Percentiles rank a stretch among this genome's conserved stretches.
phyloP scores from a whole-genome alignment of 2,888 invertebrate genomes.

The Zygothrica quintamaculata region DNA sequence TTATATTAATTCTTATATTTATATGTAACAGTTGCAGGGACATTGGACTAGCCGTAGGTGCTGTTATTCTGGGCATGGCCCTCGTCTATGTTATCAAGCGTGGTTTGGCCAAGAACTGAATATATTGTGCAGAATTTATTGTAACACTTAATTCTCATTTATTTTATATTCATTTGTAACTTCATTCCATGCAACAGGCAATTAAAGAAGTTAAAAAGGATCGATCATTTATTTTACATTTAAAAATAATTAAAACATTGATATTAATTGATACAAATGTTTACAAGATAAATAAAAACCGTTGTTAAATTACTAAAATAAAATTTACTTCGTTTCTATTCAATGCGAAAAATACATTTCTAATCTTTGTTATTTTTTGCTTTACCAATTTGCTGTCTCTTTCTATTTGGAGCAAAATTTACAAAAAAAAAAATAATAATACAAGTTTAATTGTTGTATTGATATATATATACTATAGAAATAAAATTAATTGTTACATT shows the following conservation, averaged over 20 bases:
- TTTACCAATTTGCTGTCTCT: too few species aligned
- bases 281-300: too few species aligned
- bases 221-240: slow-evolving; percentile 26
- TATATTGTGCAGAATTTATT: background rate
- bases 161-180: background rate
- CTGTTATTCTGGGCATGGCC: slow-evolving; percentile 75
- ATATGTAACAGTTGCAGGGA: slow-evolving; percentile 62
- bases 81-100: slow-evolving; percentile 73
- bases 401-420: too few species aligned
- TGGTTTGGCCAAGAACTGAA: slow-evolving; percentile 49
- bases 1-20: slow-evolving; percentile 6
- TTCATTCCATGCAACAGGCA: slow-evolving; percentile 52
- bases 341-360: too few species aligned
- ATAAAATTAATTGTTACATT: too few species aligned
- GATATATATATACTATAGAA: too few species aligned
- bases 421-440: too few species aligned
- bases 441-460: too few species aligned
- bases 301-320: too few species aligned
- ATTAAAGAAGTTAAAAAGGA: background rate
- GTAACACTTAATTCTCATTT: too few species aligned
- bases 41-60: slow-evolving; percentile 77
- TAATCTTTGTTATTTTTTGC: too few species aligned
- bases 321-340: too few species aligned
- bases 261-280: slow-evolving; percentile 9
- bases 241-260: slow-evolving; percentile 22